Evolutionary conservation across 2,888 invertebrate genomes (phyloP), one percentile per base, ranked within the genome.

Genomic region (Cataglyphis livida): DNA sequence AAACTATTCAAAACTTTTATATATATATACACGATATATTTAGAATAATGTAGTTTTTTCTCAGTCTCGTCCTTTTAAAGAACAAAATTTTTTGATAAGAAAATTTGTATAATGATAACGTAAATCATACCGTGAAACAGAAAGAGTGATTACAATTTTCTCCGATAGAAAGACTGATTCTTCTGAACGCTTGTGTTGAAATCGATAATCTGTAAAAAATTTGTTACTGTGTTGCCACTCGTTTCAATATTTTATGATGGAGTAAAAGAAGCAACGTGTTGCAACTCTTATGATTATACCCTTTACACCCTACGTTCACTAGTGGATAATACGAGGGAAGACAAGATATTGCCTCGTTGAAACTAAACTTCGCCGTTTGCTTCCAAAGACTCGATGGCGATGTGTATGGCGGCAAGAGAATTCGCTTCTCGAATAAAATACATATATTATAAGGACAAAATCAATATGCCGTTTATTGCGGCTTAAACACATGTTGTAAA

Each of bases 291-390:
- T 79, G 70, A 79, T 79, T 79, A 79, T 79, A 79, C 70, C 78
- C 70, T 79, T 79, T 79, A 48, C 57, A 61, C 57, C 70, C 78
- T 35, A 70, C 70, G 35, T 44, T 79, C 25, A 44, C 44, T 44
- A 70, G 44, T 70, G 41, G 78, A 70, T 78, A 68, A 78, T 79
- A 59, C 35, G 12, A 61, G 70, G 70, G 44, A 70, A 79, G 25
- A 61, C 78, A 48, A 79, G 78, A 79, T 61, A 70, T 79, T 79
- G 59, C 70, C 78, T 79, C 70, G 78, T 79, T 79, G 78, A 79
- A 79, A 79, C 70, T 70, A 59, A 78, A 78, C 70, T 79, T 70
- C 12, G 44, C 78, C 32, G 32, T 70, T 59, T 70, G 59, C 38
- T 70, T 59, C 15, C 44, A 44, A 59, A 70, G 59, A 41, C 78